Conservation (phyloP, 2,888 invertebrate species). For the Melinopterus prodromus region DNA sequence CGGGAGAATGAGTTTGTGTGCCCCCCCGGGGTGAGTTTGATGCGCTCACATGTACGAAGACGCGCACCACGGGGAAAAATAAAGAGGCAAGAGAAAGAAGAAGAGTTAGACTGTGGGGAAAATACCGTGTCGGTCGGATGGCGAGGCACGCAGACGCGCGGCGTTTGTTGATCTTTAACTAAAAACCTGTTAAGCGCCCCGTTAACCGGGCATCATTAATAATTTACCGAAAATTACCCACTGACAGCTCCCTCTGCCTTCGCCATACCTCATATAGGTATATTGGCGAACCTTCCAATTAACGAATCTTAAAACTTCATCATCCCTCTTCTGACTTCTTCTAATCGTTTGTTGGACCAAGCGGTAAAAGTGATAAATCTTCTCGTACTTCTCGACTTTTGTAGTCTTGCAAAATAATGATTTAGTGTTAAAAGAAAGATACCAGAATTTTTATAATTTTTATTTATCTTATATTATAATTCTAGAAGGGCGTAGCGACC, state of each 20-base stretch:
- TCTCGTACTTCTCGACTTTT: no score
- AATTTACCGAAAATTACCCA: not conserved
- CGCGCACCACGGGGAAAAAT: not conserved
- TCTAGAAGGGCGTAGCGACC: no score
- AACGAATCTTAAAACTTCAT: no score
- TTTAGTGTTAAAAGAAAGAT: no score
- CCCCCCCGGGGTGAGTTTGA: not conserved
- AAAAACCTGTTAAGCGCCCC: not conserved
- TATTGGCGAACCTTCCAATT: not conserved
- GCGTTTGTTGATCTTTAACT: not conserved
- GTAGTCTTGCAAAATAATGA: no score
- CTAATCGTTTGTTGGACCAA: no score
- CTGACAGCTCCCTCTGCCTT: not conserved
- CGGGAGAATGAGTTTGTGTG: not conserved
- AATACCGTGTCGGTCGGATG: not conserved
- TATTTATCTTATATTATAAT: no score
- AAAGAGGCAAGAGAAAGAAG: not conserved
- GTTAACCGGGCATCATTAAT: not conserved
- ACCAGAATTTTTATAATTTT: no score
- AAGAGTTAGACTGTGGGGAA: not conserved
- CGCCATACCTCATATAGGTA: not conserved
- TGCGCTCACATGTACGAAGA: constrained; percentile 4
- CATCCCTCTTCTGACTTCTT: no score
- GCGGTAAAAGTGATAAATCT: no score
- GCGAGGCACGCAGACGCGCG: not conserved